Evolutionary conservation across 2,797 vertebrate genomes (phyloP).

Genomic region (Eulemur albifrons): DNA sequence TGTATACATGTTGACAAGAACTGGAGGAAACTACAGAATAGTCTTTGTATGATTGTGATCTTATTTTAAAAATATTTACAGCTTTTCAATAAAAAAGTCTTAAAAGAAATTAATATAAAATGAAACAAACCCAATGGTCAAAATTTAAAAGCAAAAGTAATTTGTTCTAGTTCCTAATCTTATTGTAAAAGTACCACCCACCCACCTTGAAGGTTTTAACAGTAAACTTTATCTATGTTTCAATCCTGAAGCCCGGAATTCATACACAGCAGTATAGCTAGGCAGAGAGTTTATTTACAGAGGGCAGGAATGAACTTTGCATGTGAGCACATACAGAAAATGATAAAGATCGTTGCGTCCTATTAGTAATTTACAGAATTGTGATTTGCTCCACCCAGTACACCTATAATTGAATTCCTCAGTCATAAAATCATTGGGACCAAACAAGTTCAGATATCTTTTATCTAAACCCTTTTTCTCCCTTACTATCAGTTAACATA

Average conservation of each 20-base stretch:
- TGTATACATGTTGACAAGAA: background rate
- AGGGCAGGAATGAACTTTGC: slow-evolving; percentile 82
- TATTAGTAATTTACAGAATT: slow-evolving; percentile 88
- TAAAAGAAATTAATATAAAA: background rate
- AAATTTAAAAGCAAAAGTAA: slow-evolving; percentile 36
- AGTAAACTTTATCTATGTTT: slow-evolving; percentile 38
- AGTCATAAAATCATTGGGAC: slow-evolving; percentile 86
- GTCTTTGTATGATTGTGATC: background rate
- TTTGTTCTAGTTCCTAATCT: background rate
- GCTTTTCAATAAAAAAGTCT: slow-evolving; percentile 32
- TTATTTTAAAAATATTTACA: slow-evolving; percentile 29
- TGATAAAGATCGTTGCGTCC: slow-evolving; percentile 82
- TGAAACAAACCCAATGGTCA: background rate
- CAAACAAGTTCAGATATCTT: slow-evolving; percentile 83
- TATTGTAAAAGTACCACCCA: background rate
- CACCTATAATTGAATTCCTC: slow-evolving; percentile 91
- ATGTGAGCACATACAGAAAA: slow-evolving; percentile 77
- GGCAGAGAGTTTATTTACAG: slow-evolving; percentile 78
- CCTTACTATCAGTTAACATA: slow-evolving; percentile 81
- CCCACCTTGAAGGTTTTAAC: slow-evolving; percentile 3
- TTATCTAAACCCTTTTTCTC: slow-evolving; percentile 81
- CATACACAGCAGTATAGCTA: slow-evolving; percentile 39
- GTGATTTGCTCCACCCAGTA: slow-evolving; percentile 84
- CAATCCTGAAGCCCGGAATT: slow-evolving; percentile 1
- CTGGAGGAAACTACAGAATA: background rate